These are phyloP conservation scores for Echinometra lucunter DNA, from an alignment of 53 echinoderm and acorn worm genomes.

Conservation along the genomic window DNA sequence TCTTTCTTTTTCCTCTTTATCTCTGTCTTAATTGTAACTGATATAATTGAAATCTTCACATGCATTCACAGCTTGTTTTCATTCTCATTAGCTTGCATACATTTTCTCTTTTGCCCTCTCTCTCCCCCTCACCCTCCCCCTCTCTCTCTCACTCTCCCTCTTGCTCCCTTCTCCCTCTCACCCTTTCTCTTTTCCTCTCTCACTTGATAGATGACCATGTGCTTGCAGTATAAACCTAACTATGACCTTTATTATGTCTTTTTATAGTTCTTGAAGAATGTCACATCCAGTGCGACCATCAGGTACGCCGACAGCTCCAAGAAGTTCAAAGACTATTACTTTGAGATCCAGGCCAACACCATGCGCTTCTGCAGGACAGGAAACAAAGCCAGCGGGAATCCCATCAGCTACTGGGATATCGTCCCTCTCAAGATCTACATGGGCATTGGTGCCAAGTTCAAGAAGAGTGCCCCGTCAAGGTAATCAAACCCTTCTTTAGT, in stretches of 20 bases:
- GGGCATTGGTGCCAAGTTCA: slow-evolving; percentile 39
- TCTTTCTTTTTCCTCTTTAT: too few species aligned
- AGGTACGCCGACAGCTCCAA: slow-evolving; percentile 73
- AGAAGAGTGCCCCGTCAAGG: slow-evolving; percentile 58
- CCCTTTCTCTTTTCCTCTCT: background rate
- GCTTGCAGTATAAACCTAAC: too few species aligned
- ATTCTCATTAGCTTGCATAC: background rate
- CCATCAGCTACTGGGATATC: slow-evolving; percentile 65
- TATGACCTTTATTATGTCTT: background rate
- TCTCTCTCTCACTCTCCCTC: background rate
- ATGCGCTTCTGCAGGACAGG: slow-evolving; percentile 45
- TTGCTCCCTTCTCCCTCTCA: background rate
- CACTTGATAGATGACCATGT: background rate
- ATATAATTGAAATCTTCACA: too few species aligned
- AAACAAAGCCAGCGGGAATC: background rate
- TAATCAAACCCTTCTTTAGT: background rate
- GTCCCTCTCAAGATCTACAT: slow-evolving; percentile 58
- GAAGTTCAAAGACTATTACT: slow-evolving; percentile 64
- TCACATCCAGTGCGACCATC: slow-evolving; percentile 72
- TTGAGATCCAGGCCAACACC: slow-evolving; percentile 55
- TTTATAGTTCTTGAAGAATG: slow-evolving; percentile 77
- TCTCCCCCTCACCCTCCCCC: background rate
- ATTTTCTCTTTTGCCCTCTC: background rate
- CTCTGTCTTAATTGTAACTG: too few species aligned
- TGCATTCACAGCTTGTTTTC: too few species aligned